Evolutionary conservation across 2,797 vertebrate genomes (phyloP), one percentile per base, ranked within the genome.

Genomic region (Brotogeris chrysoptera): DNA sequence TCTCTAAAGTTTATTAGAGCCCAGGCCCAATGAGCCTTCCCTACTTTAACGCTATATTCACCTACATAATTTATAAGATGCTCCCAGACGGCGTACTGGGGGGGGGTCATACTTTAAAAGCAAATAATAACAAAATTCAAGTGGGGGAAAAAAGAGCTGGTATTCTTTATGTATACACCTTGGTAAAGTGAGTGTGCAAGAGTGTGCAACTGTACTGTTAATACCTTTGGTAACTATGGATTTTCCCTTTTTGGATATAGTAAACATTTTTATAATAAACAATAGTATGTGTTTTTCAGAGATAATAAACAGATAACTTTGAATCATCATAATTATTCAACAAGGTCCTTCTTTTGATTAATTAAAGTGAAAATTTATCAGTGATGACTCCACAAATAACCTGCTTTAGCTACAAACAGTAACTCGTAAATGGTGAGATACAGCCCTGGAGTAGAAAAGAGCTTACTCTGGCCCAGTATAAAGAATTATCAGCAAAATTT

Each of bases 401-500:
- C 17, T 53, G 21, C 28, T 57, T 60, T 10, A 86, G 17, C 38
- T 82, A 53, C 20, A 47, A 41, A 34, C 63, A 70, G 6, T 64
- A 84, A 60, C n/a, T 63, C 1, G 0, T 72, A 94, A 76, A 13
- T 27, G 16, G 21, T 21, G 38, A 90, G 28, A 60, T 64, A 64
- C 3, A 64, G 6, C 3, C 10, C 21, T 38, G 23, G 17, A 84
- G 16, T 4, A 92, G 43, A 77, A 71, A 90, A 84, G 28, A 60
- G 6, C 11, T 73, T 69, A 41, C 36, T 73, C 63, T 72, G 18
- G 16, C 14, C 9, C 53, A 60, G 28, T 63, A 66, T 55, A 59
- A 92, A 52, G 7, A 78, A 76, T 50, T 81, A 76, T 20, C 41
- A 41, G 38, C 88, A 36, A 93, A 80, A 79, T 69, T 80, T 30